Evolutionary conservation across 1,140 invertebrate genomes (phyloP).

Genomic region (Drosophila dunni): DNA sequence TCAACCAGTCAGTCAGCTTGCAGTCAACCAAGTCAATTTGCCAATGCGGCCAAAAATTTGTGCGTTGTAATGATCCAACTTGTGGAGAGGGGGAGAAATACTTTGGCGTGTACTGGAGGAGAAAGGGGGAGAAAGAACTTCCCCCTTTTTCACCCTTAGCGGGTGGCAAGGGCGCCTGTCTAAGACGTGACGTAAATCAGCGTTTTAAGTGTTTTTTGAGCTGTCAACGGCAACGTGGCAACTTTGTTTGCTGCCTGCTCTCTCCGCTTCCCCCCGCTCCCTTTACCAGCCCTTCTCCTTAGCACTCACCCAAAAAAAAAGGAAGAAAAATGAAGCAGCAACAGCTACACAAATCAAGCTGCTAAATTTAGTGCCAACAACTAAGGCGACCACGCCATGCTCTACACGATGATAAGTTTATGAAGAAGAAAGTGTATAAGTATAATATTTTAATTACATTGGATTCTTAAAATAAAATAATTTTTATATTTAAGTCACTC

Average conservation of each 20-base stretch:
- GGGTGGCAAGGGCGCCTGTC: conserved; percentile 46
- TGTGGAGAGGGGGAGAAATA: not conserved
- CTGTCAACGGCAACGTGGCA: conserved; percentile 72
- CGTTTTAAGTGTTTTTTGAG: conserved; percentile 76
- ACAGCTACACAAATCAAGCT: conserved; percentile 48
- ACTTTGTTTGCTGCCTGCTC: conserved; percentile 56
- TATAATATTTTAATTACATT: no score
- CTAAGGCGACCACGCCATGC: conserved; percentile 6
- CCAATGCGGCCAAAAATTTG: conserved; percentile 64
- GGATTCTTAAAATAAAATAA: no score
- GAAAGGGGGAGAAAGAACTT: not conserved
- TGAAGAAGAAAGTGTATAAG: no score
- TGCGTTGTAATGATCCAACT: conserved; percentile 69
- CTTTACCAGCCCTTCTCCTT: no score
- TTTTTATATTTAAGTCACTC: no score
- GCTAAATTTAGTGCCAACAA: conserved; percentile 6
- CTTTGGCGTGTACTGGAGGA: no score
- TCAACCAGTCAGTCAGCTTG: conserved; percentile 28
- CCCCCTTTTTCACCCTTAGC: not conserved
- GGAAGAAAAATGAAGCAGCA: conserved; percentile 51
- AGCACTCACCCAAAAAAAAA: conserved; percentile 17
- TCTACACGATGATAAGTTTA: not conserved
- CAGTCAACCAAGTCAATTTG: conserved; percentile 70
- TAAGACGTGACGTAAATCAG: conserved; percentile 76
- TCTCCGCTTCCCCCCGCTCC: not conserved